Evolutionary conservation across 64 coral and sea anemone genomes (phyloP), one percentile per base, ranked within the genome.

Genomic region (Pocillopora damicornis): DNA sequence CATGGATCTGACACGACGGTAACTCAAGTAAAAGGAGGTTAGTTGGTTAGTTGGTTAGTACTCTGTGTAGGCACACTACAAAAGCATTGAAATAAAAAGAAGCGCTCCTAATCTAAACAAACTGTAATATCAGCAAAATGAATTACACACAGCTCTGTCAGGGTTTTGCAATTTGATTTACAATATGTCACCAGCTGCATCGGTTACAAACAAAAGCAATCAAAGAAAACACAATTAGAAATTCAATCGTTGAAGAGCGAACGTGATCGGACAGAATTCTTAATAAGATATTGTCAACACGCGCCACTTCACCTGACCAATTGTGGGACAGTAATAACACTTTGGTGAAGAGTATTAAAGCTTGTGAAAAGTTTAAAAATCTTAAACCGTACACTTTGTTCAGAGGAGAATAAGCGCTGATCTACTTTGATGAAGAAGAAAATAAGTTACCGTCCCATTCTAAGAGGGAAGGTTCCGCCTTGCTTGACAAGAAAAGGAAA

Each of bases 191-290:
- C 26, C 63, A 85, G 81, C 64, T 58, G 42, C 72, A 59, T 73
- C 38, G 61, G 13, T 58, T 72, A 71, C 35, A 85, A 58, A 85
- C 81, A 85, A 85, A 85, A 85, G 64, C 65, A 73, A 57, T 68
- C 36, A 85, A 72, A 42, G 68, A 71, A 85, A 77, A 81, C 57
- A n/a, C 65, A 42, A 72, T 85, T 58, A 85, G 57, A 57, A 72
- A 85, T 58, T 57, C 64, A 72, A 20, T 4, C 22, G 15, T 38
- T 5, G 30, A 22, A 2, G 13, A 57, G 42, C 9, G 35, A 72
- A 85, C 81, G 81, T 85, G 81, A 85, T 85, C 64, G 9, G n/a
- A 20, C 22, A 85, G 65, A 85, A 85, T 85, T 85, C 12, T 4
- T 85, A 73, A 85, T 85, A 17, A 85, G 65, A 12, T 58, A 11